A percentile compares a stretch with the other conserved stretches of the same genome.
phyloP scores from a whole-genome alignment of 1,140 invertebrate genomes.

The Marisa cornuarietis region DNA sequence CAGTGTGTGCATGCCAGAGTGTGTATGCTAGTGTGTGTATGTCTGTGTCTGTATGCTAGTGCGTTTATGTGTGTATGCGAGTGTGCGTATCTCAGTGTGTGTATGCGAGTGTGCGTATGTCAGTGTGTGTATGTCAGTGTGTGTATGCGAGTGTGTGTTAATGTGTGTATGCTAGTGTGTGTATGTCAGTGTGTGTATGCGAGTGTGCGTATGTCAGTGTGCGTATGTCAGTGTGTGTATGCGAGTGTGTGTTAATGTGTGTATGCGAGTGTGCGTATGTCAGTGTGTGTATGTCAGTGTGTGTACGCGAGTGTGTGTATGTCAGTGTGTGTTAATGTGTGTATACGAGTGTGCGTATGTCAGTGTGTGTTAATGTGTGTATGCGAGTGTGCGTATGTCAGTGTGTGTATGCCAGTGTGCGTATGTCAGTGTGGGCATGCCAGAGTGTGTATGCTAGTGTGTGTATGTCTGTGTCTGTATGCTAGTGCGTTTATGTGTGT shows the following conservation, averaged over 20 bases:
- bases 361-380: too few relatives aligned
- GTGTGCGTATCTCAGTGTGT: too few relatives aligned
- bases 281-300: not conserved
- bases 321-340: too few relatives aligned
- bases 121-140: too few relatives aligned
- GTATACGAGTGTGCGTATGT: not conserved
- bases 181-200: too few relatives aligned
- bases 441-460: not conserved
- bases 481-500: not conserved
- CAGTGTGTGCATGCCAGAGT: not conserved
- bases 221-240: not conserved
- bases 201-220: not conserved
- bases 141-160: too few relatives aligned
- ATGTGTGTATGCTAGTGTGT: too few relatives aligned
- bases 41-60: conserved; percentile 1
- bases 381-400: too few relatives aligned
- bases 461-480: not conserved
- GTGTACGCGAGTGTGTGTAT: not conserved
- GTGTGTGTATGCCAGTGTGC: not conserved
- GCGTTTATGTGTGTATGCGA: conserved; percentile 6
- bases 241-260: not conserved
- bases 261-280: not conserved
- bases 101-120: not conserved
- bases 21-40: not conserved
- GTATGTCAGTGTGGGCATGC: too few relatives aligned